These are phyloP conservation scores for Drosophila cardini DNA, from an alignment of 1,140 invertebrate species.

Conservation along the genomic window DNA sequence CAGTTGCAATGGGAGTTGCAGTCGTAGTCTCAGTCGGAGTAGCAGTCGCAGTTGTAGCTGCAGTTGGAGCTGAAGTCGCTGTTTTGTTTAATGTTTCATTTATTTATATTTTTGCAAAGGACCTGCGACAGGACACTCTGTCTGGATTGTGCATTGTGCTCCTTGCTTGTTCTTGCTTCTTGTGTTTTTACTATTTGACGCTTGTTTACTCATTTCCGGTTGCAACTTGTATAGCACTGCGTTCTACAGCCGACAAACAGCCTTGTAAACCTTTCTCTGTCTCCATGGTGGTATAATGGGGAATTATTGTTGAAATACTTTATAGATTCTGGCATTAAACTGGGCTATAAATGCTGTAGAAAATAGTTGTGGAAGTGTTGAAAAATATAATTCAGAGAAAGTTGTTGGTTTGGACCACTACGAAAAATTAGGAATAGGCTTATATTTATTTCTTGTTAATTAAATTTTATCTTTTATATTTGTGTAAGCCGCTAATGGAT, in stretches of 20 bases:
- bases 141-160: constrained; percentile 43
- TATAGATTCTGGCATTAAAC: constrained; percentile 8
- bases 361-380: no score
- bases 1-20: constrained; percentile 35
- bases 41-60: constrained; percentile 6
- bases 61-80: neutral
- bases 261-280: neutral
- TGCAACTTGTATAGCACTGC: constrained; percentile 53
- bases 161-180: constrained; percentile 40
- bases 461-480: no score
- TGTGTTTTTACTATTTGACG: constrained; percentile 81
- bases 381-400: no score
- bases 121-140: constrained; percentile 17
- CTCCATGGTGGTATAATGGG: constrained; percentile 1
- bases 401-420: no score
- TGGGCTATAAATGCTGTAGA: neutral
- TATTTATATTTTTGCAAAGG: constrained; percentile 49
- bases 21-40: constrained; percentile 21
- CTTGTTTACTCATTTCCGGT: constrained; percentile 83
- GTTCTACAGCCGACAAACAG: constrained; percentile 39
- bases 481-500: no score
- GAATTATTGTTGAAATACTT: constrained; percentile 40
- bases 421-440: no score
- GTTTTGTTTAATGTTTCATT: constrained; percentile 83
- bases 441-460: no score